These are phyloP conservation scores for Spongia lamella DNA, from an alignment of 37 sponge, comb jelly and placozoan genomes.

Conservation along the genomic window DNA sequence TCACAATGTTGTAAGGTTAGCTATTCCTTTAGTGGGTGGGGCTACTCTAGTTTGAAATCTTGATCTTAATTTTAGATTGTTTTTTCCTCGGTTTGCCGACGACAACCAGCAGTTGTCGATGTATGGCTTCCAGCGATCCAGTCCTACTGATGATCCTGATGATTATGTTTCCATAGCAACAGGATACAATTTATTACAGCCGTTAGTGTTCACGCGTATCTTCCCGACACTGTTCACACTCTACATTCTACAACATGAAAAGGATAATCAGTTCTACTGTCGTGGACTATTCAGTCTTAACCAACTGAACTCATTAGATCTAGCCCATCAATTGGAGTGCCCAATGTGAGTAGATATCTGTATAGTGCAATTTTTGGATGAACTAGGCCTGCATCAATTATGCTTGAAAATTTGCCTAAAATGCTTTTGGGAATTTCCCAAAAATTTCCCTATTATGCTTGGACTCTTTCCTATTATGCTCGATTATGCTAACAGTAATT, in stretches of 20 bases:
- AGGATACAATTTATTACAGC: slow-evolving; percentile 75
- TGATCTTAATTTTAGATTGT: slow-evolving; percentile 32
- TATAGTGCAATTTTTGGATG: background rate
- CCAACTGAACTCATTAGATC: slow-evolving; percentile 22
- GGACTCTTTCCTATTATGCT: too few relatives aligned
- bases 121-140: slow-evolving; percentile 22
- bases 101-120: slow-evolving; percentile 41
- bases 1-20: slow-evolving; percentile 71
- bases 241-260: slow-evolving; percentile 77
- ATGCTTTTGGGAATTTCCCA: too few relatives aligned
- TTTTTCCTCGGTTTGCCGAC: slow-evolving; percentile 62
- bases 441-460: too few relatives aligned
- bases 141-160: slow-evolving; percentile 33
- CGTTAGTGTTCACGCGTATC: slow-evolving; percentile 71
- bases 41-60: too few relatives aligned
- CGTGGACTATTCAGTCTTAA: slow-evolving; percentile 51
- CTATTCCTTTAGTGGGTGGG: background rate
- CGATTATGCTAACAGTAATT: too few relatives aligned
- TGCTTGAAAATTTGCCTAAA: too few relatives aligned
- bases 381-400: background rate
- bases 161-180: slow-evolving; percentile 67
- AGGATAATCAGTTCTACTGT: slow-evolving; percentile 50
- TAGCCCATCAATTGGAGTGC: background rate
- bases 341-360: background rate
- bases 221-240: slow-evolving; percentile 75